Base-by-base conservation (phyloP, 1,140 invertebrate genomes). In the Vanessa tameamea region DNA sequence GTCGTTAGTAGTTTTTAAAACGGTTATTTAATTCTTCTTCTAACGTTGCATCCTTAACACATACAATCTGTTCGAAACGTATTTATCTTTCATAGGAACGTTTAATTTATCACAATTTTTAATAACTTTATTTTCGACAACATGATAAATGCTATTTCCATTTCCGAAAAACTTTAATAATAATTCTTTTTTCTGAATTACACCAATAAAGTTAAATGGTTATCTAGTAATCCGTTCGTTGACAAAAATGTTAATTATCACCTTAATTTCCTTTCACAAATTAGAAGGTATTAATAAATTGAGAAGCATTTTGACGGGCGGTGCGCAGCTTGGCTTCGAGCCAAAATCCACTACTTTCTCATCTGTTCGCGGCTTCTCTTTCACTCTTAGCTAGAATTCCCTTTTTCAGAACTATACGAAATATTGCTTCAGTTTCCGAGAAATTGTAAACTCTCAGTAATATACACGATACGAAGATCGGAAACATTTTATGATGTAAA, bases 221-320 rank as follows among this genome's bases (percentile, higher is more conserved):
- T 73, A 67, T 76, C 63, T 70, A 51, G 72, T 86, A 86, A 88
- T 87, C 75, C 78, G 78, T 83, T 76, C 81, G 86, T 84, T 86
- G 86, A 86, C 86, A 85, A 85, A 90, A 89, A 85, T 86, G 79
- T 86, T 87, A 89, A 89, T 91, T 87, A 90, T 90, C 81, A 80
- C 73, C 78, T 76, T 83, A 83, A 85, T 87, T 90, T 86, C 83
- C 82, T 80, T 86, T 82, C 82, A 84, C 83, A 86, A 89, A 90
- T 88, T 88, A 76, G 83, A 61, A 79, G 78, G 80, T 85, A 85
- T 87, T 88, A 86, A 90, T 89, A 87, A 86, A 88, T 90, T 87
- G 82, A 78, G 77, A 78, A 77, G 72, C 75, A 78, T 84, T 86
- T 80, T 87, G 85, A 90, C 82, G 82, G 77, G 73, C 77, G 63